Evolutionary conservation across 2,113 vertebrate species (phyloP), one percentile per base, ranked within the genome.

Genomic region (Atherinomorus stipes): DNA sequence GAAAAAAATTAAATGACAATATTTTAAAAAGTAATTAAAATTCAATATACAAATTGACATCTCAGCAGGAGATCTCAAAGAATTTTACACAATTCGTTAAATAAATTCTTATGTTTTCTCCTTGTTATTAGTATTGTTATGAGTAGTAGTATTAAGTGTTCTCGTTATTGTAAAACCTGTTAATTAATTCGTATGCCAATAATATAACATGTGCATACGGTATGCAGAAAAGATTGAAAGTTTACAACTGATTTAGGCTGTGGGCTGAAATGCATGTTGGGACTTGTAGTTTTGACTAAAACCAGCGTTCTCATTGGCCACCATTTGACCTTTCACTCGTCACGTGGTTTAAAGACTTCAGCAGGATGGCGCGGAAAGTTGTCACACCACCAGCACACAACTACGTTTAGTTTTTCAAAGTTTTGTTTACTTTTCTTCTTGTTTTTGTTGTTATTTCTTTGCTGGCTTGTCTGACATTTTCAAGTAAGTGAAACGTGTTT

Each of bases 301-400:
- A 0, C 34, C 0, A 1, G 1, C 7, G 13, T 47, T 83, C 18
- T 59, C 26, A 90, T 93, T 92, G 88, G 91, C 12, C 44, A n/a
- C 7, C 1, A 3, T 2, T 0, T 64, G 87, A 85, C 81, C 88
- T 85, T 78, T 91, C 64, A 70, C 83, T 49, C 51, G 65, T 87
- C 92, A 93, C 90, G 91, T 93, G 92, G 62, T 84, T 81, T 86
- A 85, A 89, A 90, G 81, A 53, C 67, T 81, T 87, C 54, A 50
- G 53, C 4, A 34, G 40, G 64, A 78, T 92, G 91, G 92, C 93
- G 93, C 90, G 84, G 88, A 69, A 94, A 82, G 42, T 28, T 74
- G 63, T 81, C 78, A 72, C 23, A 1, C 1, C 19, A 1, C 4
- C 13, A 11, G 7, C 1, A 1, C 44, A 18, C 26, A 4, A 22